A percentile compares a stretch with the other conserved stretches of the same genome.
Conservation (phyloP, 2,888 invertebrate species). For the Homarus gammarus region DNA sequence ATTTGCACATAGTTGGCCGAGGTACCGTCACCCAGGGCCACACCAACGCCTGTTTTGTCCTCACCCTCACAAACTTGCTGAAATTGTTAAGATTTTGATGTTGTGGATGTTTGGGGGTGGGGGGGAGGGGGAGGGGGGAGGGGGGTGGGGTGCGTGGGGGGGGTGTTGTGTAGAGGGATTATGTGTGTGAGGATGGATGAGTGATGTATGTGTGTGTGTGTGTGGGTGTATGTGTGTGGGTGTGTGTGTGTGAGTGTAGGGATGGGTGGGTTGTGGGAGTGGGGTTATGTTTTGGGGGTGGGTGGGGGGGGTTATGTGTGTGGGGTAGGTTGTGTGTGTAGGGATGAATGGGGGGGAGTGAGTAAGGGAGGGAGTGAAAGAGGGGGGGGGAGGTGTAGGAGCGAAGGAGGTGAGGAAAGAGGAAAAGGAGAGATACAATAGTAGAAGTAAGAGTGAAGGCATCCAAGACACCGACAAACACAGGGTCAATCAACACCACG, state of each 20-base stretch:
- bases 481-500: too few relatives aligned
- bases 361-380: too few relatives aligned
- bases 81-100: slow-evolving; percentile 11
- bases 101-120: not conserved
- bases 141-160: not conserved
- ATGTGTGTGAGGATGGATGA: slow-evolving; percentile 14
- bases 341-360: too few relatives aligned
- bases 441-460: too few relatives aligned
- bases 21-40: not conserved
- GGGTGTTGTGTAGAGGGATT: not conserved
- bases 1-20: slow-evolving; percentile 34
- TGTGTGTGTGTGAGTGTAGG: not conserved
- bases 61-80: slow-evolving; percentile 13
- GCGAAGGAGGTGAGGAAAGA: too few relatives aligned
- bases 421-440: too few relatives aligned
- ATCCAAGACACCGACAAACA: too few relatives aligned
- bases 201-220: slow-evolving; percentile 4
- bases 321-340: too few relatives aligned
- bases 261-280: too few relatives aligned
- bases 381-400: too few relatives aligned
- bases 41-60: not conserved
- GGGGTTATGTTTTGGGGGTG: too few relatives aligned
- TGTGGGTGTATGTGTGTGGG: not conserved
- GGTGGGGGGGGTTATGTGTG: not conserved
- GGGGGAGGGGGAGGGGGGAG: not conserved